Evolutionary conservation across 2,888 invertebrate genomes (phyloP).

Genomic region (Phanerotoma sp.): DNA sequence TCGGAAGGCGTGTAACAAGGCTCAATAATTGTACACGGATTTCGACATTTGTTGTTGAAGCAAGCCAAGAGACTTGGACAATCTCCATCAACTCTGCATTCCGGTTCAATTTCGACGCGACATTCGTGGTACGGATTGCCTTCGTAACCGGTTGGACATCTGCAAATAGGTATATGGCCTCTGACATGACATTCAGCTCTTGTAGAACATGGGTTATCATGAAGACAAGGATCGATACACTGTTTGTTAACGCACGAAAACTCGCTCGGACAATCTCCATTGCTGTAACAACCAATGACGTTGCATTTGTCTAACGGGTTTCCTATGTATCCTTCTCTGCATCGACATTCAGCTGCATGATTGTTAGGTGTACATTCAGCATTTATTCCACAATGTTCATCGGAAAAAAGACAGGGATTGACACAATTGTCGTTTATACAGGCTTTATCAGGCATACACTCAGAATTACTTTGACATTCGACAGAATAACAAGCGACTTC

Average conservation of each 20-base stretch:
- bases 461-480: constrained; percentile 80
- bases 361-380: constrained; percentile 78
- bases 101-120: constrained; percentile 69
- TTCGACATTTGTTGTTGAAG: constrained; percentile 76
- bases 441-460: constrained; percentile 80
- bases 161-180: constrained; percentile 82
- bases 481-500: constrained; percentile 77
- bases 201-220: constrained; percentile 74
- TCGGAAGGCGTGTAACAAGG: constrained; percentile 80
- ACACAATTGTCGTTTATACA: constrained; percentile 85
- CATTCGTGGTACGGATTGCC: constrained; percentile 86
- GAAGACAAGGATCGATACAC: constrained; percentile 81
- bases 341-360: constrained; percentile 76
- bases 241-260: constrained; percentile 83
- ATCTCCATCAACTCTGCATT: constrained; percentile 80
- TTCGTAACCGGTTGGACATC: constrained; percentile 73
- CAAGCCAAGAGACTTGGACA: constrained; percentile 81
- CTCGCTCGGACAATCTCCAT: constrained; percentile 84
- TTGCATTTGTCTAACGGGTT: constrained; percentile 74
- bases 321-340: constrained; percentile 75
- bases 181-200: constrained; percentile 78
- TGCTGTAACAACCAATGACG: constrained; percentile 80
- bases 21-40: constrained; percentile 76
- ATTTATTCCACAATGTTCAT: constrained; percentile 76
- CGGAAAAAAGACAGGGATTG: constrained; percentile 77